phyloP scores from a whole-genome alignment of 2,797 vertebrate species.

The Sebastes nivosus region DNA sequence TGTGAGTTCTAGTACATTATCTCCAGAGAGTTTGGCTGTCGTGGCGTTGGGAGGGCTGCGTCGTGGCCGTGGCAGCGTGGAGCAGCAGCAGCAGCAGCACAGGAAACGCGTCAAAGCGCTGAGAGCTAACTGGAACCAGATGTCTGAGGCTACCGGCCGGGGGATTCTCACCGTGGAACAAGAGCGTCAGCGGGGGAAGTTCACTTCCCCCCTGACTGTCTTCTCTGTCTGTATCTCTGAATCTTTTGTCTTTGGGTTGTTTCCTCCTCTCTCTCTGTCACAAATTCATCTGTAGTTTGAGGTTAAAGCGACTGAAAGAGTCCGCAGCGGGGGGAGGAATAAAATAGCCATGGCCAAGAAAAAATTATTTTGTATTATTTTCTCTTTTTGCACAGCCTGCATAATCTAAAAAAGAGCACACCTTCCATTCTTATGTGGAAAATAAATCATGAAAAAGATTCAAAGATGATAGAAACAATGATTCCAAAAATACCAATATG shows the following conservation, averaged over 20 bases:
- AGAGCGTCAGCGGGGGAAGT: slow-evolving; percentile 78
- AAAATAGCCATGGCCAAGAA: slow-evolving; percentile 4
- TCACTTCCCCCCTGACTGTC: slow-evolving; percentile 64
- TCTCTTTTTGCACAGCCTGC: background rate
- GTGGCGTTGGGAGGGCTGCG: slow-evolving; percentile 75
- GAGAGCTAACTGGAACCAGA: slow-evolving; percentile 86
- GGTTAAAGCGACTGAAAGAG: slow-evolving; percentile 13
- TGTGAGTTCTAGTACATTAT: slow-evolving; percentile 40
- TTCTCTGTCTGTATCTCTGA: slow-evolving; percentile 43
- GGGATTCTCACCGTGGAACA: slow-evolving; percentile 86
- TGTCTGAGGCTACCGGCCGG: slow-evolving; percentile 82
- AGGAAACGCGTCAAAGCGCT: slow-evolving; percentile 86
- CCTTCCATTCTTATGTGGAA: background rate
- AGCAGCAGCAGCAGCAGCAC: slow-evolving; percentile 64
- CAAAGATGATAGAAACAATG: background rate
- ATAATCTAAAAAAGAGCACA: background rate
- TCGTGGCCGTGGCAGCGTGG: slow-evolving; percentile 72
- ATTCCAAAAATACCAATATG: background rate
- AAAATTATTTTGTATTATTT: background rate
- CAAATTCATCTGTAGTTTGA: slow-evolving; percentile 28
- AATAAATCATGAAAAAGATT: background rate
- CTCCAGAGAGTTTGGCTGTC: slow-evolving; percentile 60
- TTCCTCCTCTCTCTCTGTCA: slow-evolving; percentile 26
- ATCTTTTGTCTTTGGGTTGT: slow-evolving; percentile 45
- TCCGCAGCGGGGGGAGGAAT: background rate